These are phyloP conservation scores for Okamejei kenojei DNA, from an alignment of 2,797 vertebrate genomes.

Conservation along the genomic window DNA sequence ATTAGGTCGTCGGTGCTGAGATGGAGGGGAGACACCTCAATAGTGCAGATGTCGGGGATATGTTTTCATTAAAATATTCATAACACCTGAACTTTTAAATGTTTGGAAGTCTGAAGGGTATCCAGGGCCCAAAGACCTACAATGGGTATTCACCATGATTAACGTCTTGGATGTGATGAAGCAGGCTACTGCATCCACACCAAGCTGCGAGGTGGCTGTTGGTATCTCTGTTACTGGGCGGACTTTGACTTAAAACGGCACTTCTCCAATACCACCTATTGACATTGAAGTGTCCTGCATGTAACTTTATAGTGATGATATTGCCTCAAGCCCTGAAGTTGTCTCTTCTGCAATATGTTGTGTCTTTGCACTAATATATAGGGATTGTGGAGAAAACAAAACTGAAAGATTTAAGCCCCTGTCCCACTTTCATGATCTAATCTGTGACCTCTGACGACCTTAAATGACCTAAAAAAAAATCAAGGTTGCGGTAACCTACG, in stretches of 20 bases:
- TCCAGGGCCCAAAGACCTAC: not conserved
- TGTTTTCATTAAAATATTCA: constrained; percentile 23
- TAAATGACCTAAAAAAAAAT: too few species aligned
- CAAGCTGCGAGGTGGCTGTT: not conserved
- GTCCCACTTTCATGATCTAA: too few species aligned
- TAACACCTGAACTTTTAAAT: not conserved
- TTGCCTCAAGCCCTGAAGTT: not conserved
- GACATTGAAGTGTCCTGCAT: not conserved
- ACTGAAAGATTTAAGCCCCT: not conserved
- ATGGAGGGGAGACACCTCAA: too few species aligned
- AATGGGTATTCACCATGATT: not conserved
- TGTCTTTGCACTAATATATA: not conserved
- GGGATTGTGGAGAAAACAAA: not conserved
- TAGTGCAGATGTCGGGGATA: not conserved
- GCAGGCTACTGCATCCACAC: not conserved
- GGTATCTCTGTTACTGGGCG: not conserved
- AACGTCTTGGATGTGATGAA: not conserved
- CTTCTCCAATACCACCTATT: not conserved
- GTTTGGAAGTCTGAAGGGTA: constrained; percentile 6
- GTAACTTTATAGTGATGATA: not conserved
- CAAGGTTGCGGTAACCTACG: too few species aligned
- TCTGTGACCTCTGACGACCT: too few species aligned
- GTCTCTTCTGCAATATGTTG: not conserved
- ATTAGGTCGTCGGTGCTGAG: too few species aligned
- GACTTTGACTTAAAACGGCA: not conserved